phyloP scores from a whole-genome alignment of 2,113 vertebrate genomes.

The Heliornis fulica region DNA sequence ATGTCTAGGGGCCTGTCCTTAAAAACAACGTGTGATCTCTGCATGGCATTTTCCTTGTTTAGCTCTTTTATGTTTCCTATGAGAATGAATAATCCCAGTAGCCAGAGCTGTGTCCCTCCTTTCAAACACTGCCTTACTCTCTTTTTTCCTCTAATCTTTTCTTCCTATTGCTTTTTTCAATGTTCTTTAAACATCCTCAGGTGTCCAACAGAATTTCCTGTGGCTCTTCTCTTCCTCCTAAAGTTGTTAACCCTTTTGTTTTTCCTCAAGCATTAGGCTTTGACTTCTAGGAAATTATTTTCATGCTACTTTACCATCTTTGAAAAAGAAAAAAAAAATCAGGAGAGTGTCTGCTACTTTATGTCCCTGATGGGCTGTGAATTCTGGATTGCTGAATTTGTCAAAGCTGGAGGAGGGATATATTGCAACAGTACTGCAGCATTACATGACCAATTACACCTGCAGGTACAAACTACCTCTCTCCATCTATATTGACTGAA shows the following conservation, averaged over 20 bases:
- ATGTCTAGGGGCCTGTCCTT: constrained; percentile 58
- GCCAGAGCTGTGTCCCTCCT: background rate
- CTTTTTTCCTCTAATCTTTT: background rate
- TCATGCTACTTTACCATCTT: background rate
- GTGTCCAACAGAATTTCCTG: background rate
- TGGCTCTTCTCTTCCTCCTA: background rate
- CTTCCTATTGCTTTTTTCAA: background rate
- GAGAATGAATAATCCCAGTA: constrained; percentile 28
- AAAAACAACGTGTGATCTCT: constrained; percentile 58
- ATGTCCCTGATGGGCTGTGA: background rate
- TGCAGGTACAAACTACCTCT: background rate
- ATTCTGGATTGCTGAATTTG: background rate
- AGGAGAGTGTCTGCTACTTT: background rate
- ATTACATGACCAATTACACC: background rate
- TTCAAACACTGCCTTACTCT: background rate
- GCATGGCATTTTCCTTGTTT: constrained; percentile 56
- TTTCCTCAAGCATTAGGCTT: background rate
- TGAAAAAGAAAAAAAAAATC: background rate
- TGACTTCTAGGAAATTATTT: background rate
- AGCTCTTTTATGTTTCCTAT: constrained; percentile 13
- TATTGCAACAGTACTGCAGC: background rate
- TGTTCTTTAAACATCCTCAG: background rate
- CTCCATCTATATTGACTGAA: background rate
- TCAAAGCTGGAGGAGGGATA: background rate
- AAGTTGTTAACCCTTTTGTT: background rate